Evolutionary conservation across 2,797 vertebrate genomes (phyloP).

Genomic region (Poliocrania exsul): DNA sequence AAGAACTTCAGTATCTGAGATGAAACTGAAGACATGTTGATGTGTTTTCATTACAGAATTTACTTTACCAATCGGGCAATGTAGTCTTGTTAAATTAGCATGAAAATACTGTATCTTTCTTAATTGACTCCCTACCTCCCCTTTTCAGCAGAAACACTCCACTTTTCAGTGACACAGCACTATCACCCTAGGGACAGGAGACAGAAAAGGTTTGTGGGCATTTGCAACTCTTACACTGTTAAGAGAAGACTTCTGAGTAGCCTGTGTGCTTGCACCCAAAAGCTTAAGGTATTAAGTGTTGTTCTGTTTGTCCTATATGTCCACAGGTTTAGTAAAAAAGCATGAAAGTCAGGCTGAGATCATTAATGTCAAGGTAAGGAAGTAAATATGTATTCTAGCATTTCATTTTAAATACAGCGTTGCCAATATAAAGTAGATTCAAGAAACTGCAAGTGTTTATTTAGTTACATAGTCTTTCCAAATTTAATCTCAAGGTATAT

Average conservation of each 20-base stretch:
- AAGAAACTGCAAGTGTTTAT: not conserved
- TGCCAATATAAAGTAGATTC: not conserved
- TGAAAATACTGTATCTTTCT: not conserved
- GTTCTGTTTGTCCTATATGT: not conserved
- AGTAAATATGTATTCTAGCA: not conserved
- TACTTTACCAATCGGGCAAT: not conserved
- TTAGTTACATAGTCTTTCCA: not conserved
- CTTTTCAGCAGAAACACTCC: not conserved
- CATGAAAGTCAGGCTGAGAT: not conserved
- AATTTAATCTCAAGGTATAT: not conserved
- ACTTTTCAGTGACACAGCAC: not conserved
- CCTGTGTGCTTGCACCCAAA: not conserved
- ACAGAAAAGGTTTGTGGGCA: not conserved
- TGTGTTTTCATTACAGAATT: slow-evolving; percentile 11
- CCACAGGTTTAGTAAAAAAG: not conserved
- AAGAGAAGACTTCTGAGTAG: accelerated
- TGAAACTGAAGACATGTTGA: not conserved
- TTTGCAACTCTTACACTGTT: not conserved
- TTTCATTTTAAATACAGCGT: not conserved
- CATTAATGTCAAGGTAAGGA: not conserved
- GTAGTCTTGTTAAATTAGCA: not conserved
- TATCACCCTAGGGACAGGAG: not conserved
- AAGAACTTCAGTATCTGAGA: slow-evolving; percentile 19
- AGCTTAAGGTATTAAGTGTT: not conserved
- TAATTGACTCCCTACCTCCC: not conserved